phyloP scores from a whole-genome alignment of 92 coral and sea anemone species.

The Epizoanthus illoricatus region DNA sequence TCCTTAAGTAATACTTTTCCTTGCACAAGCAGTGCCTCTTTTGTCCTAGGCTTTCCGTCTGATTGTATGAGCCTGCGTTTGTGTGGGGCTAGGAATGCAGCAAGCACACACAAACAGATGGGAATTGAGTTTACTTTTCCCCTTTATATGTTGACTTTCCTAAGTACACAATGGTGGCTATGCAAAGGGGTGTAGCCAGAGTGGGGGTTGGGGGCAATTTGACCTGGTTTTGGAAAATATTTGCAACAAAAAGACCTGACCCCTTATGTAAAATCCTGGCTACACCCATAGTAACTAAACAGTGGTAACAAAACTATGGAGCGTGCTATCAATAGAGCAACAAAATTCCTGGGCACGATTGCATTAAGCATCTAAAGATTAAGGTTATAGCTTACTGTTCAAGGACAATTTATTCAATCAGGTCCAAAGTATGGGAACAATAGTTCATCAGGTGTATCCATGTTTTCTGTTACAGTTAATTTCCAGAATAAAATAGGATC shows the following conservation, averaged over 20 bases:
- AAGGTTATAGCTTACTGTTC: background rate
- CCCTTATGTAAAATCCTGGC: background rate
- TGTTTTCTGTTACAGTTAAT: background rate
- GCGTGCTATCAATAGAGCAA: slow-evolving; percentile 8
- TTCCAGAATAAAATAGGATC: slow-evolving; percentile 9
- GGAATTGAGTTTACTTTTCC: too few relatives aligned
- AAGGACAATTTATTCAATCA: background rate
- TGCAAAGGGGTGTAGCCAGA: too few relatives aligned
- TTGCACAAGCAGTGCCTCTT: too few relatives aligned
- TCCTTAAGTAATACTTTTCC: too few relatives aligned
- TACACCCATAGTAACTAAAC: background rate
- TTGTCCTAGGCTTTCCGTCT: too few relatives aligned
- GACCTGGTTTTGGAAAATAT: too few relatives aligned
- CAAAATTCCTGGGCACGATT: slow-evolving; percentile 7
- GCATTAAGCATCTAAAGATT: slow-evolving; percentile 7
- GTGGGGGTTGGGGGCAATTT: too few relatives aligned
- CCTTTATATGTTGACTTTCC: too few relatives aligned
- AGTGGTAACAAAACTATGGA: background rate
- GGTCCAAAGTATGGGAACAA: background rate
- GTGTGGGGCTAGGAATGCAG: too few relatives aligned
- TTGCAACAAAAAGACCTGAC: background rate
- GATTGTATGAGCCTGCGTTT: too few relatives aligned
- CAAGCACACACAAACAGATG: too few relatives aligned
- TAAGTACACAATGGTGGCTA: too few relatives aligned
- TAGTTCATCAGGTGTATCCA: background rate